Base-by-base conservation (phyloP, 2,888 invertebrate species). In the Oxytorus armatus region DNA sequence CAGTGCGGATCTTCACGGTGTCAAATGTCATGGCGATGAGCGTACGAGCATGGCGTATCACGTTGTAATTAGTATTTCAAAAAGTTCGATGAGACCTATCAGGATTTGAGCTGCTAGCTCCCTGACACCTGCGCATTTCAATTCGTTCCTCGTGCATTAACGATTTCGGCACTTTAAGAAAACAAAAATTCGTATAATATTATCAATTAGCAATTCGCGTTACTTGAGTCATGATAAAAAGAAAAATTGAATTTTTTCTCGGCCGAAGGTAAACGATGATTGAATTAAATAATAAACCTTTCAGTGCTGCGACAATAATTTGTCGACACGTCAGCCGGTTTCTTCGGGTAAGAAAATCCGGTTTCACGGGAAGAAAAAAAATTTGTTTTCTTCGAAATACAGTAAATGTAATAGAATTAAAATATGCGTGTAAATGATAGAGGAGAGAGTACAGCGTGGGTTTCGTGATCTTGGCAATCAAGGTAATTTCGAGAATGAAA, bases 11-110 rank as follows among this genome's bases (percentile, higher is more conserved):
- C 69, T 57, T 36, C 73, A 33, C 75, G 68, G 75, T 83, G 82
- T 82, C 77, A 85, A 85, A 85, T 82, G 85, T 84, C 83, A 83
- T 21, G 81, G 72, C 66, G 66, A 80, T 61, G 51, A 59, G 53
- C 59, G 14, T 39, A n/a, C n/a, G n/a, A n/a, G n/a, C n/a, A n/a
- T n/a, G n/a, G 10, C 42, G 49, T 61, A 61, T 74, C 70, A 53
- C 25, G 49, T 61, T n/a, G n/a, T n/a, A n/a, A n/a, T n/a, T n/a
- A n/a, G 68, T 76, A 18, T 65, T 33, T 53, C 8, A 23, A 47
- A 57, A 57, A 63, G 42, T 77, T 33, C 57, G 65, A 70, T 57
- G 77, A 72, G 59, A n/a, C 21, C 23, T 44, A 4, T 16, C 8
- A 29, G 33, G 23, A 53, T 59, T 70, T 36, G 44, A 53, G 21